These are phyloP conservation scores for Palythoa heliodiscus DNA, from an alignment of 92 coral and sea anemone genomes.

Conservation along the genomic window DNA sequence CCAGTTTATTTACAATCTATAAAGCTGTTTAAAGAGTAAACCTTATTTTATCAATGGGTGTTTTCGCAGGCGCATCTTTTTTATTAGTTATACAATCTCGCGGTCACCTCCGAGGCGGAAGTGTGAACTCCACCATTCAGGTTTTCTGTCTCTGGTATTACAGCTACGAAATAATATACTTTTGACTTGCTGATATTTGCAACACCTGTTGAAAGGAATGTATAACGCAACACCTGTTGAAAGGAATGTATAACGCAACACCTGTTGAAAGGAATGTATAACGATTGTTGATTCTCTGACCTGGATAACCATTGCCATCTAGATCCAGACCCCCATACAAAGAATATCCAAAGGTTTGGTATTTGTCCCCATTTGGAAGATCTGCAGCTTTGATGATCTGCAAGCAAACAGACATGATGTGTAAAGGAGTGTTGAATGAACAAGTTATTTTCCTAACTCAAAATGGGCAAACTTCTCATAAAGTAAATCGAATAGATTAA, in stretches of 20 bases:
- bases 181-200: too few relatives aligned
- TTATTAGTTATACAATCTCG: too few relatives aligned
- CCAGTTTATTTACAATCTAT: background rate
- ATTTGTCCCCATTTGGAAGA: constrained; percentile 17
- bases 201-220: background rate
- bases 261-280: background rate
- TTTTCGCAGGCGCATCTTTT: background rate
- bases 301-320: constrained; percentile 37
- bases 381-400: constrained; percentile 34
- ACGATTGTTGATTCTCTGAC: background rate
- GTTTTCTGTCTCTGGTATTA: too few relatives aligned
- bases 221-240: background rate
- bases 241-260: background rate
- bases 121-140: too few relatives aligned
- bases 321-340: constrained; percentile 40
- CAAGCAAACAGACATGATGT: background rate
- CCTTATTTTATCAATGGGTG: background rate
- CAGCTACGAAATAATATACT: too few relatives aligned
- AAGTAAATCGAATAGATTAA: background rate
- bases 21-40: background rate
- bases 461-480: background rate
- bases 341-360: constrained; percentile 30
- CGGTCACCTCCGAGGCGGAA: too few relatives aligned
- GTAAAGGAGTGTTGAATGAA: background rate
- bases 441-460: background rate